Conservation (phyloP, 2,113 vertebrate species). For the Equus przewalskii region DNA sequence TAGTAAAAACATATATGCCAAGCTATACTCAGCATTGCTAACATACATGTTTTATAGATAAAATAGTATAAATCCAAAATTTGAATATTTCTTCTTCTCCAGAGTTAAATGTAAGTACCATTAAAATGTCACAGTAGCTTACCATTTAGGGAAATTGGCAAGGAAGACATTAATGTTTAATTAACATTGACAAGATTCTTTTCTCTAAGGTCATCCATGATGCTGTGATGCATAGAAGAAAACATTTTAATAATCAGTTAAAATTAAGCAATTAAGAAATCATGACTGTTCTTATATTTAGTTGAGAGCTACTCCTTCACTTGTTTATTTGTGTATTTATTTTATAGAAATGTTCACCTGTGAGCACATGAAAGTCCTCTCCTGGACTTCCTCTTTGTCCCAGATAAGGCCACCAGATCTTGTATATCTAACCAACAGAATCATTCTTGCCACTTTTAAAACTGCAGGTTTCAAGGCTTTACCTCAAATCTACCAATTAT, state of each 20-base stretch:
- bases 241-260: conserved; percentile 8
- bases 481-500: background rate
- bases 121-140: background rate
- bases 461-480: background rate
- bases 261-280: background rate
- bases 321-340: background rate
- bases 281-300: background rate
- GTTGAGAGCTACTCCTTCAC: background rate
- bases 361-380: background rate
- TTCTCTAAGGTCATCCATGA: background rate
- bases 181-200: background rate
- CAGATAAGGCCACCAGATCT: background rate
- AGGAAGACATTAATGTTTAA: background rate
- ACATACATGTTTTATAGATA: background rate
- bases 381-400: background rate
- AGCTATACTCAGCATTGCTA: background rate
- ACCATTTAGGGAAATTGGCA: background rate
- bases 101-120: conserved; percentile 30
- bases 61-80: conserved; percentile 23
- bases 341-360: background rate
- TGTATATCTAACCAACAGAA: background rate
- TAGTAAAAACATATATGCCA: background rate
- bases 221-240: background rate
- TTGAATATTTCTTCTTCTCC: background rate
- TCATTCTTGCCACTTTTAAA: background rate